Evolutionary conservation across 2,113 vertebrate species (phyloP), one percentile per base, ranked within the genome.

Genomic region (Spea multiplicata): DNA sequence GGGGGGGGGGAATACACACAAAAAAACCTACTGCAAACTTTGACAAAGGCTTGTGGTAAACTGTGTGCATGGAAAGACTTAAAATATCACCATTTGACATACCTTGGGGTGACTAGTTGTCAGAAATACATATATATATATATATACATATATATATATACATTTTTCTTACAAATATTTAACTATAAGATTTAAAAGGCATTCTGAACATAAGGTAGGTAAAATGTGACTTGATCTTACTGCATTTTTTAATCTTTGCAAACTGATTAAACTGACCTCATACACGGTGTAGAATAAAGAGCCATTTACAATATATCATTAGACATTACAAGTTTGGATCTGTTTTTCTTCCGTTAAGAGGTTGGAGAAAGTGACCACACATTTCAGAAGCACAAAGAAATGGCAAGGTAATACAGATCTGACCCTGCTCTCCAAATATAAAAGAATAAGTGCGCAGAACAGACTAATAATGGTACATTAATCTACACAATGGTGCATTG

Each of bases 381-480:
- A 8, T n/a, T 55, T 64, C 47, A 57, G 62, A 55, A 71, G 65
- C 53, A 70, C 76, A 78, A 71, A 72, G 70, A 16, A 46, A 61
- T 57, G 68, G 49, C 48, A 17, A 66, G 53, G 57, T 47, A 73
- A 73, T 57, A 30, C 44, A 66, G 71, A 73, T 53, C 77, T 73
- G 70, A 66, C 61, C 59, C 61, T 65, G 62, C 62, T 73, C 45
- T 7, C 61, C 55, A 71, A 72, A 45, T 6, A 71, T 6, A 71
- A 78, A 71, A n/a, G 4, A 73, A 66, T 49, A 71, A 53, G 53
- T 73, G n/a, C 71, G 76, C 76, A 55, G 76, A 78, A 65, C 73
- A 59, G 49, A 48, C 77, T 79, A 79, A 73, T 79, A 79, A 79
- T 49, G 61, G 70, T 30, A 65, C 44, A 79, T 79, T 79, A 73